Evolutionary conservation across 2,113 vertebrate genomes (phyloP).

Genomic region (Phrynosoma platyrhinos): DNA sequence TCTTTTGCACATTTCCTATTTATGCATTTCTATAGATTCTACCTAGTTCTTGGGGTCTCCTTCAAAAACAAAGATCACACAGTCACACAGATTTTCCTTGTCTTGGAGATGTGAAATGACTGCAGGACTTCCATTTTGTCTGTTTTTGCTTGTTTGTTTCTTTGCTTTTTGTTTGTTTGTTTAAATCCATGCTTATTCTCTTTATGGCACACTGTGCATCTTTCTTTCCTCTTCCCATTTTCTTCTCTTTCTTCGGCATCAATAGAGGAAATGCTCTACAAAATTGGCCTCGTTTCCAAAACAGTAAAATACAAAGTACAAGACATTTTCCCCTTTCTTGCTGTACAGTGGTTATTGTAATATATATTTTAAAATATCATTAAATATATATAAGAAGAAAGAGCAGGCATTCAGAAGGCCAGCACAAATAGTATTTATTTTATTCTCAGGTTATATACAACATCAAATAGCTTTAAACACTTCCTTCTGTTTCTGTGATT

Average conservation of each 20-base stretch:
- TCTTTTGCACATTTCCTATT: conserved; percentile 49
- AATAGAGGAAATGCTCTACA: background rate
- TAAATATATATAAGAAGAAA: conserved; percentile 30
- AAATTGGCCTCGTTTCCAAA: background rate
- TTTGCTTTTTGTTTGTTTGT: conserved; percentile 24
- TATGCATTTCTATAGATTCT: conserved; percentile 29
- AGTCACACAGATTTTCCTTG: background rate
- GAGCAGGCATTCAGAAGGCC: background rate
- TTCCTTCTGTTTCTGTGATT: conserved; percentile 26
- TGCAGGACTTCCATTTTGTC: background rate
- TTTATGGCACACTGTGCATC: background rate
- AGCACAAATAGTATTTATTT: conserved; percentile 39
- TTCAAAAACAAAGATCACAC: conserved; percentile 41
- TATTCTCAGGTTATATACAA: background rate
- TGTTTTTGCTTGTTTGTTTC: background rate
- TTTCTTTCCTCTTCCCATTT: conserved; percentile 9
- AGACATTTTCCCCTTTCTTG: background rate
- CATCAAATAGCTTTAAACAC: background rate
- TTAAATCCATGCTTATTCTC: conserved; percentile 34
- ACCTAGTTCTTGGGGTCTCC: conserved; percentile 31
- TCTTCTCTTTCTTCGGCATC: conserved; percentile 12
- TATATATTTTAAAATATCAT: conserved; percentile 28
- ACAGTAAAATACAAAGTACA: background rate
- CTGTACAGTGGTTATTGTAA: background rate
- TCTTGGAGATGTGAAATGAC: background rate